phyloP scores from a whole-genome alignment of 1,140 invertebrate genomes.

The Philotrypesis tridentata region DNA sequence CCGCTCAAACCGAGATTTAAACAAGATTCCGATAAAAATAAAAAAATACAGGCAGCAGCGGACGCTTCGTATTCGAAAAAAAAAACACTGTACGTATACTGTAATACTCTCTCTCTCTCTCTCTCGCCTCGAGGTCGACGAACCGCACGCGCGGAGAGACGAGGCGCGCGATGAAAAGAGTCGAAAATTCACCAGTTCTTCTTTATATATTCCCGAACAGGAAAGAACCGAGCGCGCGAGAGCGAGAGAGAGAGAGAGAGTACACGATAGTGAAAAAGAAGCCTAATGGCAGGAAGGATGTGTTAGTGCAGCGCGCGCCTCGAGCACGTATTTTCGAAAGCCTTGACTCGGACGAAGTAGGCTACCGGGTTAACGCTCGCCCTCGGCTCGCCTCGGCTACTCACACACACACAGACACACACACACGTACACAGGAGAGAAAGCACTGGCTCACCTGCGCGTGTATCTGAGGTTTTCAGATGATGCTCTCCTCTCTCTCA shows the following conservation, averaged over 20 bases:
- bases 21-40: not conserved
- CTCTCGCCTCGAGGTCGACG: not conserved
- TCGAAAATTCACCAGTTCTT: not conserved
- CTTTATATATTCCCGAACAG: not conserved
- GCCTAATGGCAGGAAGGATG: not conserved
- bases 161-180: not conserved
- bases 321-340: slow-evolving; percentile 67
- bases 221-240: not conserved
- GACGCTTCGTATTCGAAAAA: not conserved
- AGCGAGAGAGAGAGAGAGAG: not conserved
- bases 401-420: too few relatives aligned
- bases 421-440: slow-evolving; percentile 5
- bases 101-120: not conserved
- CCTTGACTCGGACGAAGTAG: slow-evolving; percentile 62
- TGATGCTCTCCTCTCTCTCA: too few relatives aligned
- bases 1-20: too few relatives aligned
- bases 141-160: not conserved
- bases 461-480: not conserved
- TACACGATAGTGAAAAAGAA: not conserved
- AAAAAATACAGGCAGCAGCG: too few relatives aligned
- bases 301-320: not conserved
- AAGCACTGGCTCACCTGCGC: not conserved
- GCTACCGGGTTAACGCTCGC: slow-evolving; percentile 64
- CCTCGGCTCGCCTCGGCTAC: not conserved
- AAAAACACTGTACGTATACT: too few relatives aligned